Conservation (phyloP, 2,797 vertebrate genomes). For the Lithobates pipiens region DNA sequence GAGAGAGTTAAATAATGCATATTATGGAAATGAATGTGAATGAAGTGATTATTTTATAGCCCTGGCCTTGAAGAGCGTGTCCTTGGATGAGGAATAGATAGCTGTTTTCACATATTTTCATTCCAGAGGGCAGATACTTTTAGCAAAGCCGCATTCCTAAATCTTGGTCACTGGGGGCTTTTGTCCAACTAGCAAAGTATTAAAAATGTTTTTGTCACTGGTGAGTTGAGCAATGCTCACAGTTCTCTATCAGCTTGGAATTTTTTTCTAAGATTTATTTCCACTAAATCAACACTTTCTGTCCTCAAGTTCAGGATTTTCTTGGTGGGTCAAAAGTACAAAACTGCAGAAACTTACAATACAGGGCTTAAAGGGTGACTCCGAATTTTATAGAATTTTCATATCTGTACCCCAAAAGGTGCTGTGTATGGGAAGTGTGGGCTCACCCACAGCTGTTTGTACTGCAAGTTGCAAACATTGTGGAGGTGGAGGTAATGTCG, state of each 20-base stretch:
- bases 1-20: constrained; percentile 12
- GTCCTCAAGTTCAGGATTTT: not conserved
- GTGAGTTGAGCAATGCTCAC: constrained; percentile 10
- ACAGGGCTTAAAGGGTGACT: not conserved
- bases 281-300: not conserved
- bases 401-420: too few relatives aligned
- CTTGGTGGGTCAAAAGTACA: not conserved
- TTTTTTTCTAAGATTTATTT: not conserved
- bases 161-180: not conserved
- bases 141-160: not conserved
- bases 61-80: constrained; percentile 6
- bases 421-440: too few relatives aligned
- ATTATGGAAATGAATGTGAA: not conserved
- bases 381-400: too few relatives aligned
- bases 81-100: constrained; percentile 19
- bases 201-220: not conserved
- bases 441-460: too few relatives aligned
- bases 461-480: too few relatives aligned
- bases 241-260: not conserved
- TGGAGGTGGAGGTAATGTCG: too few relatives aligned
- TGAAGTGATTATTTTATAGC: constrained; percentile 14
- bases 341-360: not conserved
- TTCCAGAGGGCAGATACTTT: not conserved
- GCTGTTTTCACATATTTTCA: not conserved
- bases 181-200: not conserved